Percentiles rank a stretch among this genome's conserved stretches.
Conservation (phyloP, 2,888 invertebrate species). For the Dryocosmus kuriphilus region DNA sequence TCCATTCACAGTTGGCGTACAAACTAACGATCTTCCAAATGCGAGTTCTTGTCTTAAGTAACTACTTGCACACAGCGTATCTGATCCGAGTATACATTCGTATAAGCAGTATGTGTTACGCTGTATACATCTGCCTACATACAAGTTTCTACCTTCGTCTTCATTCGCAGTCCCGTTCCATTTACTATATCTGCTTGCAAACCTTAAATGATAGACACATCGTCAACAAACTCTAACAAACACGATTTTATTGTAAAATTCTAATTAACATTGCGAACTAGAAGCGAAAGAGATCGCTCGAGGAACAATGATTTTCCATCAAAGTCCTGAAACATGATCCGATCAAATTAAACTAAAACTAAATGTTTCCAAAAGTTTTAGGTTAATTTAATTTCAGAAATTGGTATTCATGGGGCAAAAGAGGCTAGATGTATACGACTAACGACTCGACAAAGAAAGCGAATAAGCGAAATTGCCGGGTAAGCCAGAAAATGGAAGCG, state of each 20-base stretch:
- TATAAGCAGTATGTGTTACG: slow-evolving; percentile 6
- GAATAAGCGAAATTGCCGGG: slow-evolving; percentile 31
- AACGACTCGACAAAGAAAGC: slow-evolving; percentile 36
- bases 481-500: slow-evolving; percentile 38
- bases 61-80: slow-evolving; percentile 24
- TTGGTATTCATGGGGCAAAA: slow-evolving; percentile 32
- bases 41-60: slow-evolving; percentile 53
- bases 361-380: slow-evolving; percentile 1
- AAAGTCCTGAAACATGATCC: too few species aligned
- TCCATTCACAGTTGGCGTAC: slow-evolving; percentile 54
- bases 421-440: slow-evolving; percentile 27
- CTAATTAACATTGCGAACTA: background rate
- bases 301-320: too few species aligned
- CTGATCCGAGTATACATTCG: background rate
- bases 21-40: slow-evolving; percentile 54
- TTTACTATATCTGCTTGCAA: slow-evolving; percentile 1
- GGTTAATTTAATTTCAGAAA: slow-evolving; percentile 14
- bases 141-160: slow-evolving; percentile 24
- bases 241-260: background rate
- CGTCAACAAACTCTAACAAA: slow-evolving; percentile 13
- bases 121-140: background rate
- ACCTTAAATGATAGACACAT: slow-evolving; percentile 25
- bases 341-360: too few species aligned
- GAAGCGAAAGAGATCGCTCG: too few species aligned
- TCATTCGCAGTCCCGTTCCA: slow-evolving; percentile 19